Evolutionary conservation across 2,797 vertebrate species (phyloP).

Genomic region (Garrulus glandarius): DNA sequence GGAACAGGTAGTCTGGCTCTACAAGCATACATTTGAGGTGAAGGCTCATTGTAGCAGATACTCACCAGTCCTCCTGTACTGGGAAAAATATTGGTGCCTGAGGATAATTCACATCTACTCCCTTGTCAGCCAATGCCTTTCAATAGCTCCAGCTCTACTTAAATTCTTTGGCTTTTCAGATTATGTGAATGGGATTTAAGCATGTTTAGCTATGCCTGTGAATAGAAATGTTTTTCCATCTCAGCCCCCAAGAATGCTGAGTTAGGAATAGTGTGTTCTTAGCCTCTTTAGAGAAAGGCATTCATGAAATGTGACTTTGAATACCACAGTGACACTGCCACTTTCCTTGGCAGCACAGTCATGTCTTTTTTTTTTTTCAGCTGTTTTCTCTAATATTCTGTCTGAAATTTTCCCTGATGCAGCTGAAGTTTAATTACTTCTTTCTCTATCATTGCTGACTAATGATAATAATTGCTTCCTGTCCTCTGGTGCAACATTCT

Average conservation of each 20-base stretch:
- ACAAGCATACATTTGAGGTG: not conserved
- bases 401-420: constrained; percentile 36
- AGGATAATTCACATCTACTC: not conserved
- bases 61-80: not conserved
- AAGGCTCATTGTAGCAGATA: not conserved
- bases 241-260: not conserved
- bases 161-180: not conserved
- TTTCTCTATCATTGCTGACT: constrained; percentile 54
- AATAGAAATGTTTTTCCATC: not conserved
- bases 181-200: not conserved
- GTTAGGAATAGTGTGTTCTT: not conserved
- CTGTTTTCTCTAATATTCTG: constrained; percentile 4
- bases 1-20: not conserved
- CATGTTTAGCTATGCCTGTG: not conserved
- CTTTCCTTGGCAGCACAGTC: not conserved
- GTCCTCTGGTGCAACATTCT: constrained; percentile 52
- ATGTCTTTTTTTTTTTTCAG: not conserved
- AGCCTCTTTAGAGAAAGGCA: not conserved
- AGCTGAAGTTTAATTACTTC: constrained; percentile 56
- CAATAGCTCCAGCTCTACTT: not conserved
- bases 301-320: not conserved
- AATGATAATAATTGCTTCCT: constrained; percentile 58
- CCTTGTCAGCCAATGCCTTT: not conserved
- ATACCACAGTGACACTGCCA: not conserved
- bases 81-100: not conserved